Base-by-base conservation (phyloP, 2,113 vertebrate genomes). In the Oreochromis spilurus region DNA sequence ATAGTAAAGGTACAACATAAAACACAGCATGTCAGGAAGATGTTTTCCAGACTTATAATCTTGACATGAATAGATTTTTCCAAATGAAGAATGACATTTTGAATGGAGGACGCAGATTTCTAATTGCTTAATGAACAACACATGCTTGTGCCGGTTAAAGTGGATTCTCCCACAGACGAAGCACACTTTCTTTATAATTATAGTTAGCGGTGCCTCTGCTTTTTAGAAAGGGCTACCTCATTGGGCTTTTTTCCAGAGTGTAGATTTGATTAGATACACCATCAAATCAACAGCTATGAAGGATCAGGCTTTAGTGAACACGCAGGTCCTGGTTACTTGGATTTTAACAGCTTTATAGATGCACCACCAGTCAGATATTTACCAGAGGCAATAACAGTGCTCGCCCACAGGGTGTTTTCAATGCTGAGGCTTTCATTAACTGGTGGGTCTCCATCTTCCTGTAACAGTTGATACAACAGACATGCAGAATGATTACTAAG, bases 341-440 rank as follows among this genome's bases (percentile, higher is more conserved):
- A 67, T 26, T 50, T 77, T 31, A 55, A 43, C 72, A 29, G 9
- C 34, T 57, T 84, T 36, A n/a, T 38, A 40, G 60, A 50, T 16
- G 12, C 38, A 24, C 31, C 19, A 10, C 16, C 24, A 50, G 60
- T 65, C 52, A 53, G 14, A 70, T 55, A 94, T 93, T 95, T 96
- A 99, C 99, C 98, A 84, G 99, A 99, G 24, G 99, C 99, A 4
- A 99, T 96, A 55, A 99, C 98, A 0, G 98, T 99, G 97, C 98
- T 98, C 21, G 99, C 98, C 99, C 99, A 99, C 5, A 99, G 96
- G 0, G 99, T 98, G 94, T 99, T 99, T 94, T 99, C 99, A 7
- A 99, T 98, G 93, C 99, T 98, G 89, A 99, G 94, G 34, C 99
- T 99, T 93, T 99, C 99, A 5, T 98, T 99, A 60, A 98, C 96